phyloP scores from a whole-genome alignment of 2,113 vertebrate genomes.

The Aspidoscelis tigris region DNA sequence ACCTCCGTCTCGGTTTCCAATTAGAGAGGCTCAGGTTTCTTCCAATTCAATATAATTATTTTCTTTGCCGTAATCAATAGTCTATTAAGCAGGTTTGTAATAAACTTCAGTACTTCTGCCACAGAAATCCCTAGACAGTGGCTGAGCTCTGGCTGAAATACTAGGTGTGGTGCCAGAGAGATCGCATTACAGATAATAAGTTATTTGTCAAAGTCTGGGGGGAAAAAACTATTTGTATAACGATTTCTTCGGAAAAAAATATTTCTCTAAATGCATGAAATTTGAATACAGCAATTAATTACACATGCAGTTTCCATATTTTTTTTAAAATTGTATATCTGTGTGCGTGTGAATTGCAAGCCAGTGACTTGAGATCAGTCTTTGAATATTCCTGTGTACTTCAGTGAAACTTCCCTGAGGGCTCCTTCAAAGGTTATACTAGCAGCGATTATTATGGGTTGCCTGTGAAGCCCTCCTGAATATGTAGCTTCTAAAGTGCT shows the following conservation, averaged over 20 bases:
- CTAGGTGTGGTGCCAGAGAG: slow-evolving; percentile 28
- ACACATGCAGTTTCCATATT: slow-evolving; percentile 17
- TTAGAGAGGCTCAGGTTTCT: slow-evolving; percentile 37
- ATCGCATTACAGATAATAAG: slow-evolving; percentile 31
- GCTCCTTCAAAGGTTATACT: slow-evolving; percentile 12
- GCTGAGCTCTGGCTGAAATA: slow-evolving; percentile 3
- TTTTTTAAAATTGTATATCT: background rate
- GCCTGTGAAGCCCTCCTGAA: slow-evolving; percentile 5
- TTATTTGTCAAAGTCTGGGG: slow-evolving; percentile 28
- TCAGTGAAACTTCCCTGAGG: slow-evolving; percentile 8
- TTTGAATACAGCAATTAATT: slow-evolving; percentile 29
- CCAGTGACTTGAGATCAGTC: background rate
- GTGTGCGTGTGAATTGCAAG: background rate
- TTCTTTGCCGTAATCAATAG: slow-evolving; percentile 48
- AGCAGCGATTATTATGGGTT: slow-evolving; percentile 10
- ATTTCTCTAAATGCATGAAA: slow-evolving; percentile 8
- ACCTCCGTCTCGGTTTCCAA: slow-evolving; percentile 10
- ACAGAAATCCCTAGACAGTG: background rate
- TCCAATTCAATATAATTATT: slow-evolving; percentile 32
- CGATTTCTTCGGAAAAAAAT: slow-evolving; percentile 7
- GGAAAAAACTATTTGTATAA: slow-evolving; percentile 36
- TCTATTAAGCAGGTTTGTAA: slow-evolving; percentile 32
- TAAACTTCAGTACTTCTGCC: slow-evolving; percentile 35
- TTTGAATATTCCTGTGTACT: slow-evolving; percentile 17
- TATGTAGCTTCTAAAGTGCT: slow-evolving; percentile 11